Base-by-base conservation (phyloP, 2,888 invertebrate species). In the Limnephilus rhombicus region DNA sequence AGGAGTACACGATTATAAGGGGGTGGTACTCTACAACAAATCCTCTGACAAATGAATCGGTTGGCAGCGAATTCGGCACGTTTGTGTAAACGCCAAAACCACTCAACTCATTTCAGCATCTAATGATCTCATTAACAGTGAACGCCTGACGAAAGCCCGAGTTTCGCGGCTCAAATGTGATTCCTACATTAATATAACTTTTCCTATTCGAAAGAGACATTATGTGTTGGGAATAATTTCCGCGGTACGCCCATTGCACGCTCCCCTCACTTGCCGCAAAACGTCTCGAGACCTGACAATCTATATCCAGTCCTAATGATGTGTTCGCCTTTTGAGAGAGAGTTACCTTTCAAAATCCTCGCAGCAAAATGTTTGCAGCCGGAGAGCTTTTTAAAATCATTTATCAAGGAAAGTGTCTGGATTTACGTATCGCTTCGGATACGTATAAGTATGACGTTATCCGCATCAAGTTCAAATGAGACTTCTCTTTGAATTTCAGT, bases 41-140 rank as follows among this genome's bases (percentile, higher is more conserved):
- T 86, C 82, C 53, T 53, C 92, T 81, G 88, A 82, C 89, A 92
- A 91, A 92, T 91, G 92, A 91, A 91, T 91, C 92, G 85, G 68
- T 86, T 90, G 85, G 91, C 86, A 92, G 91, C 89, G 91, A 93
- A 90, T 92, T 92, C 90, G 87, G 91, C 91, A 92, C 92, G 93
- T 92, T 92, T 92, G 90, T 90, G 90, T 89, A 90, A 91, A 93
- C 93, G 93, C 91, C 93, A 93, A 93, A 93, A 93, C 92, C 93
- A 93, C 93, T 92, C 92, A 89, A 91, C 91, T 87, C 91, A 87
- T 92, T 91, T 91, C 91, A 91, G 91, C 93, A 91, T 89, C 93
- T 93, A 93, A 93, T 93, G 93, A 93, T 92, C 93, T 93, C 93
- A 93, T 93, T 93, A 93, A 93, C 92, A 92, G 92, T 92, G 92